Evolutionary conservation across 2,888 invertebrate species (phyloP).

Genomic region (Catocala nupta): DNA sequence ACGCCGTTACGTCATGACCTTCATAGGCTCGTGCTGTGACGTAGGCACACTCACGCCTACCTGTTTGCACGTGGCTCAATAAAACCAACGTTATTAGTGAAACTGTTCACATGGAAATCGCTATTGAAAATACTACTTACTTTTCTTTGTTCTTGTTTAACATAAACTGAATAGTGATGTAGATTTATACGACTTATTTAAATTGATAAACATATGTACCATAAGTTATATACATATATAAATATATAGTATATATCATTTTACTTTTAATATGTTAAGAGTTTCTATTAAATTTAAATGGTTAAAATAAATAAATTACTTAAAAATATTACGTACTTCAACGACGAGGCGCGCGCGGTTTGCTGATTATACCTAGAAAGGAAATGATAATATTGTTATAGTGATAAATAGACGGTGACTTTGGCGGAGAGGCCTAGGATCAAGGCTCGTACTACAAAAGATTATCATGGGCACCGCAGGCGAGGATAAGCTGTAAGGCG

Average conservation of each 20-base stretch:
- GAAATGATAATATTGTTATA: conserved; percentile 78
- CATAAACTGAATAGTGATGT: not conserved
- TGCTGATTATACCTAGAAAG: conserved; percentile 87
- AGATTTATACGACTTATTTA: not conserved
- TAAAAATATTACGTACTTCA: conserved; percentile 83
- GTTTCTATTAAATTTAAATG: conserved; percentile 8
- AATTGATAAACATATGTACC: not conserved
- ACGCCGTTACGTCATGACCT: conserved; percentile 82
- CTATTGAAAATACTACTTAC: conserved; percentile 33
- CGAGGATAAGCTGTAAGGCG: conserved; percentile 85
- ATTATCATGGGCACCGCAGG: conserved; percentile 80
- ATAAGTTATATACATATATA: no score
- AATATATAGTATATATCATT: no score
- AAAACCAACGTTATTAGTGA: conserved; percentile 61
- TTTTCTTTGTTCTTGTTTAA: not conserved
- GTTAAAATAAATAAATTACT: conserved; percentile 60
- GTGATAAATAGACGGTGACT: conserved; percentile 68
- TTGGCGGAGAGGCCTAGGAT: conserved; percentile 78
- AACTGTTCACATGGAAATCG: conserved; percentile 54
- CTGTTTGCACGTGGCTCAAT: conserved; percentile 74
- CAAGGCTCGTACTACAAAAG: conserved; percentile 80
- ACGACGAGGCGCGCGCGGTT: conserved; percentile 84
- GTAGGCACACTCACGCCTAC: conserved; percentile 77
- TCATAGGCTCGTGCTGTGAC: conserved; percentile 76
- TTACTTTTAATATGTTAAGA: no score